A percentile compares a stretch with the other conserved stretches of the same genome.
phyloP scores from a whole-genome alignment of 2,113 vertebrate genomes.

The Tachycineta bicolor region DNA sequence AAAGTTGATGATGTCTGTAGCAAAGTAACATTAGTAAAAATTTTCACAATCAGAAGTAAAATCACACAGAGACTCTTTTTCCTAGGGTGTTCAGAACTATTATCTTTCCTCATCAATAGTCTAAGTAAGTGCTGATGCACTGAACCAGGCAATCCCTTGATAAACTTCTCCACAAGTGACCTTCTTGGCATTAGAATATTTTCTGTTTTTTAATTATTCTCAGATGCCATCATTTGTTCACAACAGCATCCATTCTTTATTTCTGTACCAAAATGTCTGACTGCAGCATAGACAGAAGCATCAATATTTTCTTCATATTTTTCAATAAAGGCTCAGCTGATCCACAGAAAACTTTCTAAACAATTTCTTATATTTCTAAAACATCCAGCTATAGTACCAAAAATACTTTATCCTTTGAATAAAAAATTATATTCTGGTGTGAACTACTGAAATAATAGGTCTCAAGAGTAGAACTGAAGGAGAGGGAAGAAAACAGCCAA shows the following conservation, averaged over 20 bases:
- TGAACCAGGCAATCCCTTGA: background rate
- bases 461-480: background rate
- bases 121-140: background rate
- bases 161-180: background rate
- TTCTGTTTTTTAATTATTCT: background rate
- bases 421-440: background rate
- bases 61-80: background rate
- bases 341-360: background rate
- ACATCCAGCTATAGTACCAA: background rate
- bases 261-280: background rate
- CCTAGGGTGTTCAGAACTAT: background rate
- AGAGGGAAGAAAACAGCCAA: background rate
- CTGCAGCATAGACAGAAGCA: background rate
- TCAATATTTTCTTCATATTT: background rate
- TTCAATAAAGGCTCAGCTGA: background rate
- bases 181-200: background rate
- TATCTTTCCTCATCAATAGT: background rate
- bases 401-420: background rate
- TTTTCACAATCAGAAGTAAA: background rate
- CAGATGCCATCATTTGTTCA: background rate
- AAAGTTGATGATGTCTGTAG: background rate
- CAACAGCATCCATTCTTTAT: background rate
- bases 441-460: background rate
- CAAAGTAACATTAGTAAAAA: background rate
- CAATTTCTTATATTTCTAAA: background rate